These are phyloP conservation scores for Drosophila carrolli DNA, from an alignment of 1,140 invertebrate species.

Conservation along the genomic window DNA sequence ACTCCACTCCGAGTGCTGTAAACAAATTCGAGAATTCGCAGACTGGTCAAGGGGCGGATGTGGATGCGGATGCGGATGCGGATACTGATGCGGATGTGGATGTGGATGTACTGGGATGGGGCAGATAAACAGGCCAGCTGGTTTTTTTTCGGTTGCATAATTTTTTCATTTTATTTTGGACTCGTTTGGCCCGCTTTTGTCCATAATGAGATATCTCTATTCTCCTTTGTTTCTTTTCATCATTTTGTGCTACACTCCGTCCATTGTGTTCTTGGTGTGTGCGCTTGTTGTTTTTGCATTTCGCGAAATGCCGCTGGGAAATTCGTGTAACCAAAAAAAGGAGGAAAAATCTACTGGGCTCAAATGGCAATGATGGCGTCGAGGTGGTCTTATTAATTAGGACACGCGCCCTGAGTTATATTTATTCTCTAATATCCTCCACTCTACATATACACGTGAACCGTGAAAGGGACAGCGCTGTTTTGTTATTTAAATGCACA, in stretches of 20 bases:
- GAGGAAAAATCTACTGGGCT: slow-evolving; percentile 61
- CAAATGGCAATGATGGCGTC: slow-evolving; percentile 70
- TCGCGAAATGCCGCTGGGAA: slow-evolving; percentile 73
- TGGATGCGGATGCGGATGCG: slow-evolving; percentile 13
- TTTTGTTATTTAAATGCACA: slow-evolving; percentile 71
- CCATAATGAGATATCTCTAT: slow-evolving; percentile 82
- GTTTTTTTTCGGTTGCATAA: slow-evolving; percentile 58
- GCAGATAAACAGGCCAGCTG: slow-evolving; percentile 36
- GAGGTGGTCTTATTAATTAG: slow-evolving; percentile 77
- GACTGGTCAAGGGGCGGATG: slow-evolving; percentile 26
- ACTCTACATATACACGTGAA: slow-evolving; percentile 11
- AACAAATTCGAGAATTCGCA: slow-evolving; percentile 72
- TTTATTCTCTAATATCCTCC: slow-evolving; percentile 10
- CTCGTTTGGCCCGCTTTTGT: slow-evolving; percentile 70
- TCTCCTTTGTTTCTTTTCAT: slow-evolving; percentile 79
- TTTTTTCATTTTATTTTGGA: slow-evolving; percentile 76
- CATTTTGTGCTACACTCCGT: slow-evolving; percentile 46
- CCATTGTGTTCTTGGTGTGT: slow-evolving; percentile 31
- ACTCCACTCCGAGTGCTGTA: slow-evolving; percentile 49
- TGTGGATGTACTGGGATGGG: slow-evolving; percentile 15
- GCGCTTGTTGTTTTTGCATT: slow-evolving; percentile 74
- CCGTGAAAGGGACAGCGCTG: slow-evolving; percentile 28
- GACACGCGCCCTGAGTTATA: slow-evolving; percentile 60
- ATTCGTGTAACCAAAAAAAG: slow-evolving; percentile 56
- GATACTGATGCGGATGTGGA: slow-evolving; percentile 15